Conservation (phyloP, 2,797 vertebrate species). For the Spinus olivaceus region DNA sequence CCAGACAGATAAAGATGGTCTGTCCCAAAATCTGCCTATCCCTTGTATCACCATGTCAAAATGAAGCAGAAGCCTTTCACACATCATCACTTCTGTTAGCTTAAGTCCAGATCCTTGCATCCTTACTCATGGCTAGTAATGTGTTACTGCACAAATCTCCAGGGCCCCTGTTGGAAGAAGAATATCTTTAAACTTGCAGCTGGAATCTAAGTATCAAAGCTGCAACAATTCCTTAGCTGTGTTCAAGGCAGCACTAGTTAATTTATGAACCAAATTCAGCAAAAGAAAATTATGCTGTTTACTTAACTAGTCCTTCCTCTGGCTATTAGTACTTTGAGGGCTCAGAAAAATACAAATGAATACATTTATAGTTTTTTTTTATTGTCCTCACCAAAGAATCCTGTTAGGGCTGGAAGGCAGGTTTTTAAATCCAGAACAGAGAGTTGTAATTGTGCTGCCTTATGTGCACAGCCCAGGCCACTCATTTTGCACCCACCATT, state of each 20-base stretch:
- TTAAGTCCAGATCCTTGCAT: conserved; percentile 15
- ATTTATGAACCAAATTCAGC: neutral
- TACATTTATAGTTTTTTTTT: neutral
- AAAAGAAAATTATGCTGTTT: neutral
- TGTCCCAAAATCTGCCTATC: conserved; percentile 58
- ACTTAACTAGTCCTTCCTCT: neutral
- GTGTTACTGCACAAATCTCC: neutral
- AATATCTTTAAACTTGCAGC: neutral
- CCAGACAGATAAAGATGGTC: conserved; percentile 58
- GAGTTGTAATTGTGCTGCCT: neutral
- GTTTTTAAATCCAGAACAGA: conserved; percentile 43
- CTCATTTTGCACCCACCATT: conserved; percentile 50
- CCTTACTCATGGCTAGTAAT: neutral
- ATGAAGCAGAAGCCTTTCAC: conserved; percentile 70
- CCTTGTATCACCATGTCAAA: conserved; percentile 68
- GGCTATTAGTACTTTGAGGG: neutral
- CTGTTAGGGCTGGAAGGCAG: neutral
- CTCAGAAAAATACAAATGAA: neutral
- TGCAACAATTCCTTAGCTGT: neutral
- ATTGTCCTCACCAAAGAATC: neutral
- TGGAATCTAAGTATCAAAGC: neutral
- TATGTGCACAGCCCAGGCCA: neutral
- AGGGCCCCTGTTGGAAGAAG: neutral
- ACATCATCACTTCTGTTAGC: conserved; percentile 73
- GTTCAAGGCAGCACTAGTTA: neutral